phyloP scores from a whole-genome alignment of 2,797 vertebrate species.

The Eulemur mongoz region DNA sequence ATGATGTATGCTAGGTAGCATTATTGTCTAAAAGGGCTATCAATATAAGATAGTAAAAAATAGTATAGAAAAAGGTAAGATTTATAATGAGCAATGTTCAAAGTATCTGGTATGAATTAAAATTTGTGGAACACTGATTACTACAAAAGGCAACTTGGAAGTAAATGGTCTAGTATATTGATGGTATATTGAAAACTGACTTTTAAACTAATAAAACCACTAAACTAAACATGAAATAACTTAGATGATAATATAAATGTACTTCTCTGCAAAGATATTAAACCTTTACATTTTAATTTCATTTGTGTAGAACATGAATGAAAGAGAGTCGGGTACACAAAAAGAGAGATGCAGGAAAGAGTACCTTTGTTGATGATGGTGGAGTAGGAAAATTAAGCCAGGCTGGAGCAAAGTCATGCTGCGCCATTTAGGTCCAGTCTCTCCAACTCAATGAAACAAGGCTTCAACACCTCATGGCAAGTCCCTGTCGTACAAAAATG shows the following conservation, averaged over 20 bases:
- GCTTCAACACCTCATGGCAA: constrained; percentile 89
- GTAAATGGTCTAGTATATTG: constrained; percentile 17
- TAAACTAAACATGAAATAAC: not conserved
- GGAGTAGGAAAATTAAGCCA: constrained; percentile 91
- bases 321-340: constrained; percentile 29
- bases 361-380: constrained; percentile 88
- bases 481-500: constrained; percentile 79
- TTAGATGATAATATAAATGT: not conserved
- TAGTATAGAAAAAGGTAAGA: not conserved
- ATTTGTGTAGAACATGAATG: not conserved
- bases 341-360: constrained; percentile 37
- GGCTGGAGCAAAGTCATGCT: constrained; percentile 91
- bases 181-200: not conserved
- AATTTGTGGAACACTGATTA: not conserved
- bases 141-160: constrained; percentile 2
- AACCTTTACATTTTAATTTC: not conserved
- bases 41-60: not conserved
- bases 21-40: not conserved
- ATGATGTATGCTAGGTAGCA: not conserved
- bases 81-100: not conserved
- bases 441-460: constrained; percentile 84
- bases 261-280: not conserved
- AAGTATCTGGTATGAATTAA: not conserved
- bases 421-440: constrained; percentile 91
- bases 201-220: not conserved